Base-by-base conservation (phyloP, 2,888 invertebrate species). In the Sinotaia quadrata region DNA sequence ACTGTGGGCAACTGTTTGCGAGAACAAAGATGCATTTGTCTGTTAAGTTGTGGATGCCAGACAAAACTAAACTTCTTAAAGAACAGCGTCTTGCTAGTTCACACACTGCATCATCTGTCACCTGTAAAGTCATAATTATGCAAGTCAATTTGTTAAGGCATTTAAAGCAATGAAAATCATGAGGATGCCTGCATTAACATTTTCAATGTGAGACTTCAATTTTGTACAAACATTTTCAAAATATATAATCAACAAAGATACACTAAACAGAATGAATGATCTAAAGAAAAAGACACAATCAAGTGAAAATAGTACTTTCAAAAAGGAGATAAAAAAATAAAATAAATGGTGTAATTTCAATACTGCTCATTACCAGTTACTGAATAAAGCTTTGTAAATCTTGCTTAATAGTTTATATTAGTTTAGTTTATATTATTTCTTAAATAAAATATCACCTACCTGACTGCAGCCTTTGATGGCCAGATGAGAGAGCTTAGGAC, bases 11-110 rank as follows among this genome's bases (percentile, higher is more conserved):
- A 56, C 79, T 80, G 73, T 85, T 85, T 57, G 86, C 86, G 49
- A 87, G 75, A 27, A 81, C 78, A 68, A 86, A 83, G 54, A 87
- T 80, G 63, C 82, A 81, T 54, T 79, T 80, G 73, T 87, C 86
- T 21, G 87, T 87, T 8, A 86, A 68, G 61, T 78, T 78, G 67
- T 78, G 73, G 29, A 85, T 75, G n/a, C 87, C 87, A 1, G 87
- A 83, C 41, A 87, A 63, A 7, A 82, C 77, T 41, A 84, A 61
- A 31, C 63, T 69, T n/a, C 56, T 62, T 15, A 87, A 75, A 21
- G 83, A 77, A 72, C 84, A 84, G 51, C 75, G 71, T n/a, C 78
- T 69, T 27, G 81, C 84, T 37, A 87, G 51, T 44, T 75, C 77
- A 72, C 83, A 82, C 7, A 87, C 74, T 21, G 83, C 85, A 27